Evolutionary conservation across 2,888 invertebrate species (phyloP).

Genomic region (Drosophila peninsularis): DNA sequence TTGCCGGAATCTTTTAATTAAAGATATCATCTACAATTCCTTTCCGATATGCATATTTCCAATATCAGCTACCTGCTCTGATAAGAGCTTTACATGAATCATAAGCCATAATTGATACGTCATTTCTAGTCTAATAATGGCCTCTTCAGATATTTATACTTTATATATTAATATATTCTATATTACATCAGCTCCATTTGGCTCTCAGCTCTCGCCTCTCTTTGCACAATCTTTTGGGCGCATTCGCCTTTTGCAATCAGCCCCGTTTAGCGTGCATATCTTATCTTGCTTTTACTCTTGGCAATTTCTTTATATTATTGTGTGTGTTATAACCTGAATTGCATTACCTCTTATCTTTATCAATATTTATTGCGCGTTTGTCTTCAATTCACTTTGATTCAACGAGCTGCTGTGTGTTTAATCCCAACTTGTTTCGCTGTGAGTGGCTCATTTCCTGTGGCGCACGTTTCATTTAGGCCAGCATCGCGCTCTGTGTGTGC

Average conservation of each 20-base stretch:
- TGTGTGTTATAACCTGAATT: conserved; percentile 9
- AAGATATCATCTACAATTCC: background rate
- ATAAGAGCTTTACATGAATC: background rate
- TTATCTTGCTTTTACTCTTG: conserved; percentile 14
- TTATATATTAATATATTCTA: background rate
- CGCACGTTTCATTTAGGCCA: conserved; percentile 7
- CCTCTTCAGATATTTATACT: background rate
- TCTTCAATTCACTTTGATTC: conserved; percentile 16
- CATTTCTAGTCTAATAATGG: background rate
- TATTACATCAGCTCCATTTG: background rate
- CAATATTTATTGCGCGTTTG: conserved; percentile 14
- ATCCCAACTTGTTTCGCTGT: conserved; percentile 27
- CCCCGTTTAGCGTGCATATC: conserved; percentile 8
- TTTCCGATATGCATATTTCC: background rate
- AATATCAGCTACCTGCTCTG: background rate
- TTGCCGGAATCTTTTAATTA: too few species aligned
- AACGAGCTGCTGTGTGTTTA: conserved; percentile 26
- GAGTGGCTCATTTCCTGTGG: conserved; percentile 24
- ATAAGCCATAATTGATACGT: background rate
- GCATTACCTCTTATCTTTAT: conserved; percentile 12
- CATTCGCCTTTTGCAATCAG: background rate
- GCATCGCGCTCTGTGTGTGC: conserved; percentile 5
- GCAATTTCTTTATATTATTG: conserved; percentile 1
- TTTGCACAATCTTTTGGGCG: background rate
- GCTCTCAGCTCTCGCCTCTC: background rate